phyloP scores from a whole-genome alignment of 1,140 invertebrate genomes.

The Melanaphis sacchari region DNA sequence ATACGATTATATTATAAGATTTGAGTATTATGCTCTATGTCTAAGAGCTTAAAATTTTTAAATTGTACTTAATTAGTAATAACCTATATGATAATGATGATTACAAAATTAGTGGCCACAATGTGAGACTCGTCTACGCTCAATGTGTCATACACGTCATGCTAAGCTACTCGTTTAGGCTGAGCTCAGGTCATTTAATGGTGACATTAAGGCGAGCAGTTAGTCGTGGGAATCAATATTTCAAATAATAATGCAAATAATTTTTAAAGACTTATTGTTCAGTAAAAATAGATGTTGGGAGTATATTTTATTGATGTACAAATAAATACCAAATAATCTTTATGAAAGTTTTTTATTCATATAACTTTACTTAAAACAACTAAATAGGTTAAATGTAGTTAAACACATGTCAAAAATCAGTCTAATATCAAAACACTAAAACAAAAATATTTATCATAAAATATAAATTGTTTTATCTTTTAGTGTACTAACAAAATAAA shows the following conservation, averaged over 20 bases:
- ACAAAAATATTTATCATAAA: not conserved
- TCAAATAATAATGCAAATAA: too few species aligned
- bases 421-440: not conserved
- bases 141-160: not conserved
- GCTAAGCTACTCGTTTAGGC: not conserved
- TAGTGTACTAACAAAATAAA: not conserved
- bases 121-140: not conserved
- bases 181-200: not conserved
- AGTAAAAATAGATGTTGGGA: not conserved
- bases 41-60: not conserved
- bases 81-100: not conserved
- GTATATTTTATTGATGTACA: not conserved
- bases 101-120: not conserved
- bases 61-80: not conserved
- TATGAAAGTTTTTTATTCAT: slow-evolving; percentile 6
- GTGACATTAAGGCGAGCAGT: not conserved
- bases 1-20: not conserved
- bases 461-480: not conserved
- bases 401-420: not conserved
- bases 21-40: not conserved
- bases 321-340: not conserved
- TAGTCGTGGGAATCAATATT: not conserved
- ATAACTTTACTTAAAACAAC: not conserved
- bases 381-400: not conserved
- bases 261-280: not conserved